Percentiles rank a stretch among this genome's conserved stretches.
Conservation (phyloP, 2,888 invertebrate species). For the Drosophila robusta region DNA sequence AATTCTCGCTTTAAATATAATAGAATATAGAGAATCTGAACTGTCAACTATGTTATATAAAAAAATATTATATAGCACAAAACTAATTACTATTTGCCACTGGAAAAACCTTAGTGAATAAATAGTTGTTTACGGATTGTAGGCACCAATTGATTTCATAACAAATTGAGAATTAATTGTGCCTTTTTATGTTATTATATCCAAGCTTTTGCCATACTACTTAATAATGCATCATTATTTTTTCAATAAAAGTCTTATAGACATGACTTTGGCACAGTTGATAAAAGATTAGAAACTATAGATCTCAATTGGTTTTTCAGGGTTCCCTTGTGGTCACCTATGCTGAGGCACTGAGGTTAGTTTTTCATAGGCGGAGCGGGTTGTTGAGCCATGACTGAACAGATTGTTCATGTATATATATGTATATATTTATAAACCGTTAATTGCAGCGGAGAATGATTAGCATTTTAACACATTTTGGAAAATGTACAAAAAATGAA, state of each 20-base stretch:
- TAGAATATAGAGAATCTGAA: too few species aligned
- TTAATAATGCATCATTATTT: not conserved
- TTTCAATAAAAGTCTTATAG: slow-evolving; percentile 2
- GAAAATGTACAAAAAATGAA: slow-evolving; percentile 1
- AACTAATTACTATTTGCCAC: not conserved
- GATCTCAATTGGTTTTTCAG: slow-evolving; percentile 31
- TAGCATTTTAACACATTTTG: slow-evolving; percentile 26
- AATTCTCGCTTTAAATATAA: too few species aligned
- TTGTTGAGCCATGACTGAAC: slow-evolving; percentile 20
- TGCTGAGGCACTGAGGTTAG: slow-evolving; percentile 30
- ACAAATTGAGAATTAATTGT: not conserved
- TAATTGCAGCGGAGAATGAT: slow-evolving; percentile 12
- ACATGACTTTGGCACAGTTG: slow-evolving; percentile 22
- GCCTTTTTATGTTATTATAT: slow-evolving; percentile 14
- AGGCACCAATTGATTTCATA: slow-evolving; percentile 5
- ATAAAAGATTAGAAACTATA: slow-evolving; percentile 16
- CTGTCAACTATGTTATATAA: not conserved
- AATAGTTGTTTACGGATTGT: not conserved
- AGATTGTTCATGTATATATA: not conserved
- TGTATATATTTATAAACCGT: not conserved
- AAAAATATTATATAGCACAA: not conserved
- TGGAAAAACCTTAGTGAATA: not conserved
- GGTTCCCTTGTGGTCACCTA: slow-evolving; percentile 38
- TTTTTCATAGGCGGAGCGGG: not conserved
- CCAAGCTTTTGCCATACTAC: slow-evolving; percentile 7